Evolutionary conservation across 1,140 invertebrate genomes (phyloP), one percentile per base, ranked within the genome.

Genomic region (Papilio xuthus): DNA sequence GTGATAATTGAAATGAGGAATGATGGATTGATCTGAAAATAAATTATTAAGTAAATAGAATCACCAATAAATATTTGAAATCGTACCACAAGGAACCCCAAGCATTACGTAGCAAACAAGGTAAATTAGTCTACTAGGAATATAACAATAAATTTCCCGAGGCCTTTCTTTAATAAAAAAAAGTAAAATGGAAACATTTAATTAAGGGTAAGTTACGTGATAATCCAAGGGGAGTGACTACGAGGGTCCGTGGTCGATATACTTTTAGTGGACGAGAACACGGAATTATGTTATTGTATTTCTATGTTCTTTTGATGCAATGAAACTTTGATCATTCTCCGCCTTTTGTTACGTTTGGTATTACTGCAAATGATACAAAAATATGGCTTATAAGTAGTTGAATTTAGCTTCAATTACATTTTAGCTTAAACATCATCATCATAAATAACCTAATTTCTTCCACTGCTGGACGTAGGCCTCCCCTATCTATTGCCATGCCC

Each of bases 91-190:
- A 37, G n/a, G 71, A 73, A 47, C 71, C 32, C 70, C 20, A 26
- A 32, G 32, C 53, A 20, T 15, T 77, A 20, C n/a, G 76, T 67
- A 69, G 6, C 26, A 69, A 69, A 77, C 72, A 44, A 56, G 69
- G 80, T 77, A 80, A 80, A 80, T 82, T 78, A 78, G 77, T 63
- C 71, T 28, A 28, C 69, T 13, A 20, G 74, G 63, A 20, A 42
- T 73, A 37, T 74, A 74, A 81, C 77, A 78, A 80, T 80, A 80
- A 80, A 82, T 82, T 80, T 79, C 67, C 75, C 71, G 42, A 69
- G 77, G 77, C 50, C 23, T 80, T 80, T 79, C 77, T 80, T 82
- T 80, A 80, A 80, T 80, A 80, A 82, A 80, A 80, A 82, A 69
- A 76, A 42, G 79, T 73, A 28, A 75, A 56, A 73, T 41, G 44